Base-by-base conservation (phyloP, 37 sponge, comb jelly and placozoan species). In the Theonella swinhoei region DNA sequence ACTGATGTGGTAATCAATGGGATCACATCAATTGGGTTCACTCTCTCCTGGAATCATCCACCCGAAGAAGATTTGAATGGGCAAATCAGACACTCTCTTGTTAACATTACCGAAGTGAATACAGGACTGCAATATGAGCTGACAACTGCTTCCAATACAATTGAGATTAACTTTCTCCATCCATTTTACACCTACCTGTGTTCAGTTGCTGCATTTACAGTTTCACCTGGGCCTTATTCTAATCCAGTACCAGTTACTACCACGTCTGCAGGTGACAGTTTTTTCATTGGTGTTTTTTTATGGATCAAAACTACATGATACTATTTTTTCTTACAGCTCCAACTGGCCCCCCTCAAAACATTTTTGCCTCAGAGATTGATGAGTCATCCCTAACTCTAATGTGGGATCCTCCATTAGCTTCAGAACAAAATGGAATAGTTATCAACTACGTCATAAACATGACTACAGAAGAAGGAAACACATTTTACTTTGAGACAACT, bases 131-230 rank as follows among this genome's bases (percentile, higher is more conserved):
- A 36, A 33, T 60, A 33, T 63, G 14, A 7, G 14, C 14, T 47
- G 54, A 87, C 25, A 61, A 14, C 54, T 17, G 14, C 54, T 47
- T 17, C 7, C 54, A 47, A 47, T 47, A 47, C 54, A 47, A 14
- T 47, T 7, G 54, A 47, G 7, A 14, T 47, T 47, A 47, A 47
- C 54, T 17, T 32, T 8, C 40, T 79, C 2, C 87, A 70, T 40
- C 81, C 81, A 54, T 69, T 42, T 24, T 32, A 39, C 29, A 78
- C 68, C 62, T 78, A 86, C 71, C 11, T 62, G 19, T 70, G 43
- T 24, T 1, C 25, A 28, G 80, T 86, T 22, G 73, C 87, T 42
- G 87, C 87, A 26, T 64, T 63, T 0, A 86, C 87, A 23, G 85
- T 84, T 17, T 39, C 36, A 1, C 36, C 77, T 33, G 85, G 85